A percentile compares a stretch with the other conserved stretches of the same genome.
phyloP scores from a whole-genome alignment of 2,888 invertebrate species.

The Drosophila mayaguana region DNA sequence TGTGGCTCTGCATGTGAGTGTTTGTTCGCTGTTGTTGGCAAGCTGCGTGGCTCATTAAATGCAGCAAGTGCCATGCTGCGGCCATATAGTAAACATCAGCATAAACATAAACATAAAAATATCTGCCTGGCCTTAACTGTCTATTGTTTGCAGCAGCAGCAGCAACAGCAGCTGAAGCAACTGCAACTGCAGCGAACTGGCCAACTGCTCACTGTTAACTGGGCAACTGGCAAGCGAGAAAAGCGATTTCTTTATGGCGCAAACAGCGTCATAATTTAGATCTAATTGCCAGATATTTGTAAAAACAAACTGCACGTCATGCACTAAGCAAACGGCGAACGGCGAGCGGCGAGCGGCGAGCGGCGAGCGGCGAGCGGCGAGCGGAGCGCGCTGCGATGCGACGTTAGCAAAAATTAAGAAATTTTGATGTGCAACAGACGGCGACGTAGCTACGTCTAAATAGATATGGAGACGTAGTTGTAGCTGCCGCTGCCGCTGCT shows the following conservation, averaged over 20 bases:
- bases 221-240: constrained; percentile 45
- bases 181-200: constrained; percentile 13
- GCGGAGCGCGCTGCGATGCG: constrained; percentile 11
- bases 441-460: constrained; percentile 3
- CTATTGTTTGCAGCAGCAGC: constrained; percentile 67
- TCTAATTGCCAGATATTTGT: constrained; percentile 82
- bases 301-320: constrained; percentile 53
- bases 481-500: background rate
- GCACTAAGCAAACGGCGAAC: constrained; percentile 13
- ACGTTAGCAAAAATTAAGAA: constrained; percentile 63
- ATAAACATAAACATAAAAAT: constrained; percentile 56
- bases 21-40: constrained; percentile 30
- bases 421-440: constrained; percentile 64
- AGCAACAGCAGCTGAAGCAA: background rate
- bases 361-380: background rate
- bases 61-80: constrained; percentile 62
- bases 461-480: constrained; percentile 3
- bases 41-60: constrained; percentile 63
- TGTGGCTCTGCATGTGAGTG: constrained; percentile 17
- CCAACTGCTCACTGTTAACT: constrained; percentile 31
- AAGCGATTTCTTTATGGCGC: constrained; percentile 79
- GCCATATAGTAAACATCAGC: constrained; percentile 65
- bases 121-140: constrained; percentile 64
- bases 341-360: background rate
- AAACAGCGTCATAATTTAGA: constrained; percentile 82